phyloP scores from a whole-genome alignment of 1,140 invertebrate genomes.

The Plectus sambesii region DNA sequence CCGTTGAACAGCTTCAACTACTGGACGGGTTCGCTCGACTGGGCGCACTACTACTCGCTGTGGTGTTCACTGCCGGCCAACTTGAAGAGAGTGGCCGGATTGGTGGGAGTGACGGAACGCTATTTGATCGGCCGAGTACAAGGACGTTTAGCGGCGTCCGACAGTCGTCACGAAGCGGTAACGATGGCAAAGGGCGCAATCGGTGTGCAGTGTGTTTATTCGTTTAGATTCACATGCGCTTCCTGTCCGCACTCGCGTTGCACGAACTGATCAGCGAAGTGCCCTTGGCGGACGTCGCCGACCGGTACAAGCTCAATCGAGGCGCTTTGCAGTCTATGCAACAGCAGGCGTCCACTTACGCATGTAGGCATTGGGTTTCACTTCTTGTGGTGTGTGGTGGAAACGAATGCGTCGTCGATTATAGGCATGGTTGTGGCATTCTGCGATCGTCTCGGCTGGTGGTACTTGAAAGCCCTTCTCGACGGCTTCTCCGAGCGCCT shows the following conservation, averaged over 20 bases:
- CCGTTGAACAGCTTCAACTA: slow-evolving; percentile 25
- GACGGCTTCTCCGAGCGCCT: slow-evolving; percentile 82
- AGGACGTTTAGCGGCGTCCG: slow-evolving; percentile 50
- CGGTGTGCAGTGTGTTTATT: neutral
- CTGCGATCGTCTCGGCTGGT: slow-evolving; percentile 82
- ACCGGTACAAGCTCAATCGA: slow-evolving; percentile 70
- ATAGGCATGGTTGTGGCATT: slow-evolving; percentile 80
- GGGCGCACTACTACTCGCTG: slow-evolving; percentile 69
- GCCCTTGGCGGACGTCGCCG: slow-evolving; percentile 62
- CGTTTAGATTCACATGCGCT: slow-evolving; percentile 55
- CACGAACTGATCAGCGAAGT: slow-evolving; percentile 85
- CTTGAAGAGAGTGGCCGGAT: slow-evolving; percentile 69
- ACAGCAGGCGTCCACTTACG: slow-evolving; percentile 86
- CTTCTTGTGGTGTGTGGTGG: slow-evolving; percentile 10
- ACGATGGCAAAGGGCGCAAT: slow-evolving; percentile 22
- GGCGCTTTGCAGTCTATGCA: slow-evolving; percentile 80
- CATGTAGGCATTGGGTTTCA: slow-evolving; percentile 55
- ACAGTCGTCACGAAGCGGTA: slow-evolving; percentile 47
- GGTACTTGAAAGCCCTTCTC: slow-evolving; percentile 72
- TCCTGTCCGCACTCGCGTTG: slow-evolving; percentile 79
- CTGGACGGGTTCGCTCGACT: slow-evolving; percentile 57
- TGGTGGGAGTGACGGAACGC: slow-evolving; percentile 80
- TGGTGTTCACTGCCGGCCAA: slow-evolving; percentile 69
- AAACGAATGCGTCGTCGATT: slow-evolving; percentile 24
- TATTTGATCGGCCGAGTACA: slow-evolving; percentile 69